Percentiles rank a stretch among this genome's conserved stretches.
These are phyloP conservation scores for Leptodactylus fallax DNA, from an alignment of 2,797 vertebrate species.

Conservation along the genomic window DNA sequence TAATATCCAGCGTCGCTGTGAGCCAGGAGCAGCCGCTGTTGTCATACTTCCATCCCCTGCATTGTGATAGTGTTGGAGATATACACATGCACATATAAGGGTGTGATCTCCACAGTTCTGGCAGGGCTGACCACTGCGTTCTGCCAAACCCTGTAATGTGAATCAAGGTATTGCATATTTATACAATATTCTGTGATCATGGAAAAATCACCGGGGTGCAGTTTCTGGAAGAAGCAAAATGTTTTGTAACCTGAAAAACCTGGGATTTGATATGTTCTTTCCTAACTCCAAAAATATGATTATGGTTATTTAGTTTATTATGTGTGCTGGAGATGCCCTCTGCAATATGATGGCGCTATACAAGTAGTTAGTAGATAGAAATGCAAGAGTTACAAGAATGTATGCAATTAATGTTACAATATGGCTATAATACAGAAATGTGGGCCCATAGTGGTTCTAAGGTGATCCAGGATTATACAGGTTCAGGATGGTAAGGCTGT, in stretches of 20 bases:
- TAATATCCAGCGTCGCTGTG: background rate
- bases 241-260: background rate
- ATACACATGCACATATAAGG: constrained; percentile 60
- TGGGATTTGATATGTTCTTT: background rate
- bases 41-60: constrained; percentile 3
- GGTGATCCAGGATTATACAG: too few relatives aligned
- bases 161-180: constrained; percentile 53
- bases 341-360: background rate
- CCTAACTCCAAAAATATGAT: background rate
- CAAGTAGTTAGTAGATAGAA: background rate
- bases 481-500: too few relatives aligned
- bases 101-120: constrained; percentile 50
- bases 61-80: constrained; percentile 46
- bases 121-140: constrained; percentile 24
- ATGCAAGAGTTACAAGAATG: background rate
- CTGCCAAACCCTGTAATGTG: constrained; percentile 56
- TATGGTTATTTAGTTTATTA: background rate
- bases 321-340: background rate
- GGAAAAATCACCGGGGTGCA: constrained; percentile 28
- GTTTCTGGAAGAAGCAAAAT: background rate
- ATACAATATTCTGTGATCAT: constrained; percentile 31
- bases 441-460: background rate
- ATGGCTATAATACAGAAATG: background rate
- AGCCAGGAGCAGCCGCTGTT: constrained; percentile 16
- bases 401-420: too few relatives aligned